Percentiles rank a stretch among this genome's conserved stretches.
Evolutionary conservation across 2,113 vertebrate genomes (phyloP).

Genomic region (Anoura caudifer): DNA sequence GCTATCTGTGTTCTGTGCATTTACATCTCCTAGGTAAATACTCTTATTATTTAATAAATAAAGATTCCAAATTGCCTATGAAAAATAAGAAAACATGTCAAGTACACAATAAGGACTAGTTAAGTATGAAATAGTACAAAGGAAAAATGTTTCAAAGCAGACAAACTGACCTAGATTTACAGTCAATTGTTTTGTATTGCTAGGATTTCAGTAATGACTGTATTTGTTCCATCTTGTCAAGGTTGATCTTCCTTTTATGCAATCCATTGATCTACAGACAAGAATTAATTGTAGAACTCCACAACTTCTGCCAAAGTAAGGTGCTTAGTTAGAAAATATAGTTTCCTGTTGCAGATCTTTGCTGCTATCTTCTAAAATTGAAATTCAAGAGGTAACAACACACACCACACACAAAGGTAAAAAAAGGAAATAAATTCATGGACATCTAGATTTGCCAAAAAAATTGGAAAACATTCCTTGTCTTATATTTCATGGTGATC

Average conservation of each 20-base stretch:
- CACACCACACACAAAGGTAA: background rate
- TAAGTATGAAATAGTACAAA: slow-evolving; percentile 65
- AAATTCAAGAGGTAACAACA: slow-evolving; percentile 64
- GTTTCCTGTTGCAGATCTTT: slow-evolving; percentile 62
- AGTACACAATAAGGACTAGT: slow-evolving; percentile 63
- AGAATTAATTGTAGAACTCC: slow-evolving; percentile 76
- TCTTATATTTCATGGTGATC: slow-evolving; percentile 69
- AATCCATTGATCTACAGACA: slow-evolving; percentile 76
- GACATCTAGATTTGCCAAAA: slow-evolving; percentile 53
- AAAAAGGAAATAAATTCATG: background rate
- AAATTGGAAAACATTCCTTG: slow-evolving; percentile 60
- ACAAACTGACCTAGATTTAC: slow-evolving; percentile 78
- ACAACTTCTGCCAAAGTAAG: slow-evolving; percentile 79
- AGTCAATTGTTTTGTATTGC: slow-evolving; percentile 71
- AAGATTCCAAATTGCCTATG: slow-evolving; percentile 64
- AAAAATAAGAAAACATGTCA: slow-evolving; percentile 72
- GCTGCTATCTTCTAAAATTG: slow-evolving; percentile 67
- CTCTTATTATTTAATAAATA: background rate
- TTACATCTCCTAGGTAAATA: slow-evolving; percentile 19
- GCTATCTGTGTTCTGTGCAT: background rate
- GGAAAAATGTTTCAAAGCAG: slow-evolving; percentile 66
- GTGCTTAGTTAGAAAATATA: slow-evolving; percentile 62
- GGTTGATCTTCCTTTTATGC: slow-evolving; percentile 73
- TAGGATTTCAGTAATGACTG: slow-evolving; percentile 74
- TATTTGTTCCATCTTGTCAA: slow-evolving; percentile 79